These are phyloP conservation scores for Cephus pulcher DNA, from an alignment of 2,888 invertebrate genomes.

Conservation along the genomic window DNA sequence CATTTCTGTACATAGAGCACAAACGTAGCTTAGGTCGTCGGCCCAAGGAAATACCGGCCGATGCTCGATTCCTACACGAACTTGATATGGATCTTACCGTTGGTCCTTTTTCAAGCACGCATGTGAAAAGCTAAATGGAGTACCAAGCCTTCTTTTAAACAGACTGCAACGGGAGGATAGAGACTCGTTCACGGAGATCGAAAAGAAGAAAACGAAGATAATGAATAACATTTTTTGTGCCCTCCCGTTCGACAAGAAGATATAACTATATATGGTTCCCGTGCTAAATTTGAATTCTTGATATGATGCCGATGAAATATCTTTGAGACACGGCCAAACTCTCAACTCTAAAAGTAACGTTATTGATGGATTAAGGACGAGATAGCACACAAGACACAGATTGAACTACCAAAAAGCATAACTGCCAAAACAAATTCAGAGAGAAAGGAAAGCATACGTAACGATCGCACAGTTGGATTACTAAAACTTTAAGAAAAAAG, in stretches of 20 bases:
- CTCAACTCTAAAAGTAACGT: not conserved
- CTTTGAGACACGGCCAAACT: not conserved
- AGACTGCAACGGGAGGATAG: not conserved
- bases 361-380: not conserved
- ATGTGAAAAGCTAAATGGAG: not conserved
- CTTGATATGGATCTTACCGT: slow-evolving; percentile 2
- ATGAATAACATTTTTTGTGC: not conserved
- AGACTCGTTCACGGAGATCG: not conserved
- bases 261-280: not conserved
- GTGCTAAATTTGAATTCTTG: not conserved
- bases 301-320: not conserved
- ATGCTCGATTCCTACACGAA: slow-evolving; percentile 5
- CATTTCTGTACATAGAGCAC: slow-evolving; percentile 58
- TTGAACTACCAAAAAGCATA: not conserved
- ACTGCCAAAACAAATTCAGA: not conserved
- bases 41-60: slow-evolving; percentile 12
- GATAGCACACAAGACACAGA: not conserved
- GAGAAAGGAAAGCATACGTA: not conserved
- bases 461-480: not conserved
- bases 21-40: slow-evolving; percentile 48
- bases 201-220: not conserved
- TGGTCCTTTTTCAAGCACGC: not conserved
- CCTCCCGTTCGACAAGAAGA: not conserved
- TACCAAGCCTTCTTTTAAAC: not conserved
- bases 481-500: slow-evolving; percentile 10